Evolutionary conservation across 2,888 invertebrate genomes (phyloP).

Genomic region (Lithodes maja): DNA sequence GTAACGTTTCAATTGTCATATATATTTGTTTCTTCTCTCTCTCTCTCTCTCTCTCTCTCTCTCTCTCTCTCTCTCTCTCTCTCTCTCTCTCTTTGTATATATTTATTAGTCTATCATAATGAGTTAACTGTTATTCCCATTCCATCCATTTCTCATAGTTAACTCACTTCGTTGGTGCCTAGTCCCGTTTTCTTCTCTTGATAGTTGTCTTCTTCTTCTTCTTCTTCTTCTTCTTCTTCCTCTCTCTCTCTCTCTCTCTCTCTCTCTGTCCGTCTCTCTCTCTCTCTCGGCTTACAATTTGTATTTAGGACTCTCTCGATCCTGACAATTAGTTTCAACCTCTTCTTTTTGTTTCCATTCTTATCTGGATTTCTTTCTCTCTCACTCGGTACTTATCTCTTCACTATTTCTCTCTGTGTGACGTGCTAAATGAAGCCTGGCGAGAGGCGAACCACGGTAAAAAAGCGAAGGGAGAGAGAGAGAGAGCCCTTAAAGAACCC

Average conservation of each 20-base stretch:
- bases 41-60: slow-evolving; percentile 25
- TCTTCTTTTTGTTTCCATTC: background rate
- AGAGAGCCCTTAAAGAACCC: too few species aligned
- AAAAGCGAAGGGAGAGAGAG: too few species aligned
- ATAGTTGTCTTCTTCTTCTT: background rate
- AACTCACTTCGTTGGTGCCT: background rate
- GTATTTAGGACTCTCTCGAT: too few species aligned
- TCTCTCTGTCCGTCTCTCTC: background rate
- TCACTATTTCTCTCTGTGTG: background rate
- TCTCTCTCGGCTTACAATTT: background rate
- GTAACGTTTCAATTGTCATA: background rate
- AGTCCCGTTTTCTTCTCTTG: background rate
- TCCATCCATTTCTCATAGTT: too few species aligned
- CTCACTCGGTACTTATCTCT: background rate
- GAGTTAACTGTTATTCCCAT: too few species aligned
- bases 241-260: background rate
- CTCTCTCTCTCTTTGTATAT: slow-evolving; percentile 12
- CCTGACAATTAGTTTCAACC: background rate
- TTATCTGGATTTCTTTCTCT: background rate
- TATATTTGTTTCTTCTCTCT: background rate
- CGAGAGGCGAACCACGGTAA: too few species aligned
- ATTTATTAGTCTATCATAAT: background rate
- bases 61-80: slow-evolving; percentile 25
- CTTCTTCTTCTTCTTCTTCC: background rate
- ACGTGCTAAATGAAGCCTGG: too few species aligned